These are phyloP conservation scores for Paradisaea rubra DNA, from an alignment of 2,113 vertebrate species.

Conservation along the genomic window DNA sequence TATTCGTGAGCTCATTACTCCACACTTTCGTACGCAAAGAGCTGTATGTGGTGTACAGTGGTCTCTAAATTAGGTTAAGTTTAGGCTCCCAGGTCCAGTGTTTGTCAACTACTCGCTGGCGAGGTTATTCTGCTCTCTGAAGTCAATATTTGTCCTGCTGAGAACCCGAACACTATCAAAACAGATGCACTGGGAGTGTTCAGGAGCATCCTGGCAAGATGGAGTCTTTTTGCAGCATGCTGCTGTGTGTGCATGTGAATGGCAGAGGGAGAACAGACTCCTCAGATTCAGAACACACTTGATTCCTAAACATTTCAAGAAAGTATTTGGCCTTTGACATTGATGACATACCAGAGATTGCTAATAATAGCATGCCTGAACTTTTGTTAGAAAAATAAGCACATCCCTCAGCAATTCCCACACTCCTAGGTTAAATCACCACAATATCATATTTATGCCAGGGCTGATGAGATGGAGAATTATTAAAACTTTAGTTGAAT, in stretches of 20 bases:
- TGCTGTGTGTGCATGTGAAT: background rate
- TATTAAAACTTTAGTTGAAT: background rate
- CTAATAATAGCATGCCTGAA: slow-evolving; percentile 50
- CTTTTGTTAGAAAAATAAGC: slow-evolving; percentile 50
- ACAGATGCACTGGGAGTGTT: fast-evolving
- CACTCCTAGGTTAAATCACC: background rate
- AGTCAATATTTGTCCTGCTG: background rate
- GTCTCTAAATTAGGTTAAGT: background rate
- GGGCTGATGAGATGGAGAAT: background rate
- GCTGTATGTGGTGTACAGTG: fast-evolving
- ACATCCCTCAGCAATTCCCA: slow-evolving; percentile 30
- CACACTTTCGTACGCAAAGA: background rate
- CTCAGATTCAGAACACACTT: background rate
- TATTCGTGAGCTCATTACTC: no score
- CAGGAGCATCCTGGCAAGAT: background rate
- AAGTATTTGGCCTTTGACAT: slow-evolving; percentile 59
- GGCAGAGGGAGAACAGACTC: background rate
- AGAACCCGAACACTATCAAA: background rate
- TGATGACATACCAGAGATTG: slow-evolving; percentile 42
- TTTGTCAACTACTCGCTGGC: fast-evolving
- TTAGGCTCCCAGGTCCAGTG: background rate
- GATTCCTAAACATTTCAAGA: slow-evolving; percentile 45
- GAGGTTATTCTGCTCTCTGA: background rate
- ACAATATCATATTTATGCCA: background rate
- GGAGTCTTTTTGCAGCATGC: background rate